phyloP scores from a whole-genome alignment of 35 echinoderm and acorn worm species.

The Acanthaster planci region DNA sequence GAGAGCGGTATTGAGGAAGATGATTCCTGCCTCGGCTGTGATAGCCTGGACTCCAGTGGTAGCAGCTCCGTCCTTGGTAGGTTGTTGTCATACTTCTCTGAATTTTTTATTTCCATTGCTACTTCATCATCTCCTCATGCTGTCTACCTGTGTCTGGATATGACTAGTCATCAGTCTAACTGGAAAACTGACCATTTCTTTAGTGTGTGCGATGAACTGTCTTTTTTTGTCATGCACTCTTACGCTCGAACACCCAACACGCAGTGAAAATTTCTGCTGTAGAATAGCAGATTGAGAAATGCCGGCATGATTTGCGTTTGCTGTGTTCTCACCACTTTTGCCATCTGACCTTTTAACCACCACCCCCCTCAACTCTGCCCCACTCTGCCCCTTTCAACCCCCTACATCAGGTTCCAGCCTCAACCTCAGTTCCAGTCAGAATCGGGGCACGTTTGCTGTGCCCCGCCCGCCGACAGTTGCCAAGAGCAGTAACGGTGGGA shows the following conservation, averaged over 20 bases:
- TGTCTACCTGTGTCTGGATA: too few relatives aligned
- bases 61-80: slow-evolving; percentile 80
- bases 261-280: too few relatives aligned
- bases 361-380: background rate
- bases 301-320: too few relatives aligned
- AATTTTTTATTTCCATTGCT: too few relatives aligned
- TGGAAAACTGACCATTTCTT: too few relatives aligned
- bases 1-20: slow-evolving; percentile 95
- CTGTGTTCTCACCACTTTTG: slow-evolving; percentile 4
- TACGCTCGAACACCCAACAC: too few relatives aligned
- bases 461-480: slow-evolving; percentile 50
- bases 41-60: slow-evolving; percentile 64
- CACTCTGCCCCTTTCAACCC: background rate
- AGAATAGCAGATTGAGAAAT: too few relatives aligned
- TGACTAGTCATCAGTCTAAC: too few relatives aligned
- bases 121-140: too few relatives aligned
- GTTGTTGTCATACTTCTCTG: background rate
- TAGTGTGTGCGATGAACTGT: too few relatives aligned
- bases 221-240: too few relatives aligned
- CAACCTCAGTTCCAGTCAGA: slow-evolving; percentile 55
- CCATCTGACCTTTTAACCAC: background rate
- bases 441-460: slow-evolving; percentile 24
- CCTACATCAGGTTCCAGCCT: slow-evolving; percentile 51
- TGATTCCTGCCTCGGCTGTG: slow-evolving; percentile 58
- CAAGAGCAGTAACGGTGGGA: slow-evolving; percentile 32